These are phyloP conservation scores for Thamnaconus septentrionalis DNA, from an alignment of 2,113 vertebrate genomes.

Conservation along the genomic window DNA sequence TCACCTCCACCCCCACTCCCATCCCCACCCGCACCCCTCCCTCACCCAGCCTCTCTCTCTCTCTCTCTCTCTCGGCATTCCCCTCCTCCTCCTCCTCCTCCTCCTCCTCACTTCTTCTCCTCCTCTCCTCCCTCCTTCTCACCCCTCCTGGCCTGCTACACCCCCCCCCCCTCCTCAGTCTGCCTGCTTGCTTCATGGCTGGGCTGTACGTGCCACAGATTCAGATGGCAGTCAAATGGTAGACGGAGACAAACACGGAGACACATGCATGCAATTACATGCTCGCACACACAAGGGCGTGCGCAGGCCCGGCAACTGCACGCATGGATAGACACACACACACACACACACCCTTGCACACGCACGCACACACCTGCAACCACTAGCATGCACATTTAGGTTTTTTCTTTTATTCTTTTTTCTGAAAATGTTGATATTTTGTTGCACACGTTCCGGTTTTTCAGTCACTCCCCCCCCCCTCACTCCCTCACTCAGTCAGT, in stretches of 20 bases:
- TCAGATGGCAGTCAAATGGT: conserved; percentile 67
- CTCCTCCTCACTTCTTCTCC: neutral
- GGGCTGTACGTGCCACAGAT: conserved; percentile 69
- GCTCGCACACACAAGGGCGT: conserved; percentile 26
- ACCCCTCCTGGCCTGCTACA: conserved; percentile 24
- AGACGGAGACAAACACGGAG: conserved; percentile 58
- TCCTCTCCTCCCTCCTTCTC: conserved; percentile 34
- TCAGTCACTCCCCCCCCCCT: conserved; percentile 23
- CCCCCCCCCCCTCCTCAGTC: conserved; percentile 24
- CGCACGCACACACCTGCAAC: conserved; percentile 21
- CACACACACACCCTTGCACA: conserved; percentile 23
- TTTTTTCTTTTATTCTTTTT: neutral
- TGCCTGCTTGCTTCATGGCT: conserved; percentile 44
- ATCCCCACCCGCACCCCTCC: conserved; percentile 29
- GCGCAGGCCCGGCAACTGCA: conserved; percentile 23
- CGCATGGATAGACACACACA: conserved; percentile 18
- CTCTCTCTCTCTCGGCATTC: conserved; percentile 20
- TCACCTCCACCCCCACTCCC: no score
- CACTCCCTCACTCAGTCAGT: conserved; percentile 8
- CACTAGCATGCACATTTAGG: conserved; percentile 5
- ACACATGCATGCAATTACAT: conserved; percentile 69
- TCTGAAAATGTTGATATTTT: neutral
- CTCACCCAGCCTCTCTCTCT: conserved; percentile 41
- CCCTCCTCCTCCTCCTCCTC: conserved; percentile 24
- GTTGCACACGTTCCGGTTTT: conserved; percentile 23